Percentiles rank a stretch among this genome's conserved stretches.
These are phyloP conservation scores for Prionailurus viverrinus DNA, from an alignment of 2,113 vertebrate genomes.

Conservation along the genomic window DNA sequence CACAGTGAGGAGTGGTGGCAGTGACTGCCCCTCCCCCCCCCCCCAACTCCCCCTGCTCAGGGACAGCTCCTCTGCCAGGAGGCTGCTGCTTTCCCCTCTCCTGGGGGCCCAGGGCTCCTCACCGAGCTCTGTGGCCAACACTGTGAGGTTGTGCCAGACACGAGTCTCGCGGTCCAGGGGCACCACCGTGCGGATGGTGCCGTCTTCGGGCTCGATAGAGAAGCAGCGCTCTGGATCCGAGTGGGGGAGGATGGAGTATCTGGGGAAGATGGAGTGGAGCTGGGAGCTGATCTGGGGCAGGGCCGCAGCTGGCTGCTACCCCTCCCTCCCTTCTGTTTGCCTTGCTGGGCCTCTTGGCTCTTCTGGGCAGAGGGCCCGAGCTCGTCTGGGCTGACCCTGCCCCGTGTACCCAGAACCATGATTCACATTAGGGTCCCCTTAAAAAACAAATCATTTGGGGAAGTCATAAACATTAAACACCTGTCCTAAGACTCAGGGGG, in stretches of 20 bases:
- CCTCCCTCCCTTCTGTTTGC: neutral
- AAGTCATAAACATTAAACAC: neutral
- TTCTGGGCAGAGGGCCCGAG: neutral
- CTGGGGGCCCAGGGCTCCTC: conserved; percentile 76
- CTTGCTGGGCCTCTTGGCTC: neutral
- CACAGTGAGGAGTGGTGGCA: neutral
- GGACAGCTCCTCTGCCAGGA: neutral
- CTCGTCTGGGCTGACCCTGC: neutral
- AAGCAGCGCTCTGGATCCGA: conserved; percentile 93
- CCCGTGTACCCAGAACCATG: neutral
- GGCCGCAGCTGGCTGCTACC: neutral
- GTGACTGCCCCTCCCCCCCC: neutral
- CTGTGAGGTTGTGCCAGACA: conserved; percentile 93
- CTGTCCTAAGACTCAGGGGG: neutral
- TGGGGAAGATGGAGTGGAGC: conserved; percentile 71
- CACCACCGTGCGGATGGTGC: conserved; percentile 91
- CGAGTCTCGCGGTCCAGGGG: conserved; percentile 93
- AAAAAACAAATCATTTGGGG: neutral
- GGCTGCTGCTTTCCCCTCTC: neutral
- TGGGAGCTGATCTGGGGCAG: neutral
- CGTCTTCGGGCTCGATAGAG: conserved; percentile 91
- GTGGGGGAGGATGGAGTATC: conserved; percentile 93
- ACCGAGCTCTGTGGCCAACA: conserved; percentile 94
- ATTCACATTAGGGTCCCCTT: neutral
- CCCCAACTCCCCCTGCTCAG: neutral